Base-by-base conservation (phyloP, 2,113 vertebrate species). In the Cacatua alba region DNA sequence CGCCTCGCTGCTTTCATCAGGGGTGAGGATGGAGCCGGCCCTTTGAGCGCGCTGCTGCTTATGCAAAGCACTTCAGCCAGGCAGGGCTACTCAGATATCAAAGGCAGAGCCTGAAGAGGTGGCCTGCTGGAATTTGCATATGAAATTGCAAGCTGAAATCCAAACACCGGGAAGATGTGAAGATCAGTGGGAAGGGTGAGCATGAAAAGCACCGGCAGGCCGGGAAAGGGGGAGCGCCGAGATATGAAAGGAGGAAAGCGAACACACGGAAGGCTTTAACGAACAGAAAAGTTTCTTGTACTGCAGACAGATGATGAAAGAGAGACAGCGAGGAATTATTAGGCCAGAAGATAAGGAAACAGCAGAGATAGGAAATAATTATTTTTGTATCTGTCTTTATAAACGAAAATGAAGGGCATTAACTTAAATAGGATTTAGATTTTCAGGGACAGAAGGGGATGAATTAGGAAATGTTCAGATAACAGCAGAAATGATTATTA, bases 401-500 rank as follows among this genome's bases (percentile, higher is more conserved):
- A 98, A 98, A 98, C 98, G 98, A 98, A 98, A 98, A 98, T 98
- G 98, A 98, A 98, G 98, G 97, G 97, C 98, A 98, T 98, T 98
- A 98, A 97, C 97, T 98, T 97, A 97, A 98, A 98, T 98, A 96
- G 97, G 98, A 98, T 98, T 98, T 98, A 98, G 97, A 97, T 97
- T 98, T 98, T 97, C 97, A 65, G 97, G 97, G 96, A 97, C 97
- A 97, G 97, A 97, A 97, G 96, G 95, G 97, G 96, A 95, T 95
- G 97, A 97, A 98, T 98, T 97, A 98, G 95, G 97, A 88, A 98
- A 95, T 62, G 94, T 92, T 97, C 97, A 33, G 97, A 98, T 98
- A 98, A 96, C 88, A 1, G 76, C 95, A 94, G 95, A 96, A 97
- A 94, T 16, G 33, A 95, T 98, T 97, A 97, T 97, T 94, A 97